A percentile compares a stretch with the other conserved stretches of the same genome.
Evolutionary conservation across 2,113 vertebrate genomes (phyloP).

Genomic region (Menidia beryllina): DNA sequence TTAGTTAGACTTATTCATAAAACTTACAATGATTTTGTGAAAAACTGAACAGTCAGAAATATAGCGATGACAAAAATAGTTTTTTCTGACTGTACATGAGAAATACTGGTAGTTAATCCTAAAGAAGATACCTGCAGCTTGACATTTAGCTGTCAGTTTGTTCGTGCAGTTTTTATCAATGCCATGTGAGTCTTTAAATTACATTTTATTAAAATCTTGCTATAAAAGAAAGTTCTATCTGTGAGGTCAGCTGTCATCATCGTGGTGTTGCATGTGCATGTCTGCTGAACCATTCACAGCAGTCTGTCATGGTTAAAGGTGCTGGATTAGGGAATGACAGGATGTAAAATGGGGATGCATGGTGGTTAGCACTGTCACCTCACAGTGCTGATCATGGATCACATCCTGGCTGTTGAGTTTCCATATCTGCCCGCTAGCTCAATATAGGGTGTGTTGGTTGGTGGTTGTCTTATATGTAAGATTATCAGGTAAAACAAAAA

Average conservation of each 20-base stretch:
- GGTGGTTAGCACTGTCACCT: no score
- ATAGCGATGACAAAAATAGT: background rate
- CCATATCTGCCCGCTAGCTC: no score
- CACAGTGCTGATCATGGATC: background rate
- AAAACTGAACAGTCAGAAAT: background rate
- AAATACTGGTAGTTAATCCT: background rate
- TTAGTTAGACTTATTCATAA: background rate
- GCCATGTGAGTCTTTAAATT: background rate
- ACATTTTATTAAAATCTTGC: background rate
- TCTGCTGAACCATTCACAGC: background rate
- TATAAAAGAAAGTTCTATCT: slow-evolving; percentile 42
- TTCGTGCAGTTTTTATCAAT: background rate
- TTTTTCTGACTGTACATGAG: no score
- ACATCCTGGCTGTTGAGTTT: no score
- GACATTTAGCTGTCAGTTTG: no score
- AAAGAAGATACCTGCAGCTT: background rate
- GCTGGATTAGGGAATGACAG: background rate
- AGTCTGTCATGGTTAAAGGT: background rate
- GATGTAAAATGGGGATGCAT: no score
- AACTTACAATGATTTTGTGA: background rate
- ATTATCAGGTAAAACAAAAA: background rate
- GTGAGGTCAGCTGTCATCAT: slow-evolving; percentile 9
- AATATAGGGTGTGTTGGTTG: no score
- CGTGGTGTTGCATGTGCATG: background rate
- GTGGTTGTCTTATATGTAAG: no score